Conservation (phyloP, 2,888 invertebrate species). For the Micoletzkya japonica region DNA sequence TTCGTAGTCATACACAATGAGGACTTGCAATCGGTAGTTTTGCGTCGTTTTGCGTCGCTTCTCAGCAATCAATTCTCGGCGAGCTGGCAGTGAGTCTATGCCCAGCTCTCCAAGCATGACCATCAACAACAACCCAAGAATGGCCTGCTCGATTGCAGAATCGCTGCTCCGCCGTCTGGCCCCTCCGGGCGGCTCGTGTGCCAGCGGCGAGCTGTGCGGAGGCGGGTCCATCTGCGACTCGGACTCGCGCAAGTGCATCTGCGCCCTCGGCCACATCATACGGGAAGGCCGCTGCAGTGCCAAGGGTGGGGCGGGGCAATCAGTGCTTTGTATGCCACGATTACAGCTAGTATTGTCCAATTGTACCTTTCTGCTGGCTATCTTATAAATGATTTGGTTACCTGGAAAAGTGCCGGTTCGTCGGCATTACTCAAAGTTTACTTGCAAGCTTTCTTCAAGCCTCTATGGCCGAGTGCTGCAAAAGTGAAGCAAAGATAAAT, state of each 20-base stretch:
- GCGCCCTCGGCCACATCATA: conserved; percentile 49
- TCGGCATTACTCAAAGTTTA: no score
- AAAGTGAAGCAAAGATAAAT: neutral
- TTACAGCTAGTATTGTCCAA: no score
- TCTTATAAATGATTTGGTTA: no score
- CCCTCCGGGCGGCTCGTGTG: conserved; percentile 12
- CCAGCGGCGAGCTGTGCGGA: conserved; percentile 24
- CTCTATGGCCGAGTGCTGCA: neutral
- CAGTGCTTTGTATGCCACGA: no score
- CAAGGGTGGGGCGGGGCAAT: conserved; percentile 16
- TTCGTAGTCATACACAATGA: neutral
- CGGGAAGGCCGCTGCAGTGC: conserved; percentile 43
- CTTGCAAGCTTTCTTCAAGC: no score
- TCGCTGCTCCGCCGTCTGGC: neutral
- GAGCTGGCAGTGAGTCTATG: no score
- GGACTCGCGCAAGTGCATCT: conserved; percentile 51
- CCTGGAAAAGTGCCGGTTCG: no score
- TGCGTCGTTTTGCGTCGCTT: no score
- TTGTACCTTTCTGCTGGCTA: no score
- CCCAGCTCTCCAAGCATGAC: no score
- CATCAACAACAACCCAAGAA: neutral
- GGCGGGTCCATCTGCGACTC: conserved; percentile 35
- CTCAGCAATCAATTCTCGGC: no score
- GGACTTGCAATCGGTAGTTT: neutral
- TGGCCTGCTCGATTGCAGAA: neutral